Conservation (phyloP, 2,888 invertebrate species). For the Plebejus melissa region DNA sequence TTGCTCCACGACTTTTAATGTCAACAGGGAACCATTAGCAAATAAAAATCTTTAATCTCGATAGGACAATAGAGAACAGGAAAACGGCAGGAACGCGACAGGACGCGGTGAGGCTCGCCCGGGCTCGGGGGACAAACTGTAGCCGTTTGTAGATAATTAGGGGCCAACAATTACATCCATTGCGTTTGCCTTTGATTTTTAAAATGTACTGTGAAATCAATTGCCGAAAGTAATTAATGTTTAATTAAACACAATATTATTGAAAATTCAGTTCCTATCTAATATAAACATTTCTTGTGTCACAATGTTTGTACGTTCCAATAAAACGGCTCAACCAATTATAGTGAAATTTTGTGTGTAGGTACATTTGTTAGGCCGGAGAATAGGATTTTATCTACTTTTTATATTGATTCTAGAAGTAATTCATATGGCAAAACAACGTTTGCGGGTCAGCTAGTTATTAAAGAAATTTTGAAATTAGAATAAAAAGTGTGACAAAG, state of each 20-base stretch:
- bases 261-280: neutral
- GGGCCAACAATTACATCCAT: neutral
- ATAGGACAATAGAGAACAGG: neutral
- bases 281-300: too few relatives aligned
- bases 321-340: too few relatives aligned
- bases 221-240: too few relatives aligned
- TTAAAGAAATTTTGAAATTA: neutral
- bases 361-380: too few relatives aligned
- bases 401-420: too few relatives aligned
- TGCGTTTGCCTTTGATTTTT: neutral
- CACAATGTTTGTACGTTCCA: too few relatives aligned
- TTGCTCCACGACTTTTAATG: neutral
- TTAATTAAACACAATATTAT: too few relatives aligned
- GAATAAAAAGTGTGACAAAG: neutral
- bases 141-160: neutral
- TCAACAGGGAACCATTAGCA: neutral
- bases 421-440: too few relatives aligned
- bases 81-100: neutral
- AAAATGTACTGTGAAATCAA: neutral
- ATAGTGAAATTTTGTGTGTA: too few relatives aligned
- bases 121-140: neutral
- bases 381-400: too few relatives aligned
- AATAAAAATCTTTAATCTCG: constrained; percentile 6
- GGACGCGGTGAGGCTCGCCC: neutral
- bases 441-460: too few relatives aligned